phyloP scores from a whole-genome alignment of 2,888 invertebrate genomes.

The Campoplex capitator region DNA sequence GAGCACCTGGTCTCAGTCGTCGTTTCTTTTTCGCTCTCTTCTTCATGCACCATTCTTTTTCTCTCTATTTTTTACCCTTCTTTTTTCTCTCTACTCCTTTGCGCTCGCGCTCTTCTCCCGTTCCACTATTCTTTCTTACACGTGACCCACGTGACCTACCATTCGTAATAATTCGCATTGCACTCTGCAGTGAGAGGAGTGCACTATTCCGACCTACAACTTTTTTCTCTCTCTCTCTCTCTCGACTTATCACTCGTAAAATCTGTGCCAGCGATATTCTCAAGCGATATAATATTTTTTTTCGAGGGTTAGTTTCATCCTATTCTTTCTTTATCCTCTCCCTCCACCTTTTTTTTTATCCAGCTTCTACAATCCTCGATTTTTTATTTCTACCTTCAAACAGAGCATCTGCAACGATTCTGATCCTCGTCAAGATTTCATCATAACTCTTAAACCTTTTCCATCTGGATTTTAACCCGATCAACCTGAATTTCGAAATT shows the following conservation, averaged over 20 bases:
- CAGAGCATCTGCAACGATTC: conserved; percentile 54
- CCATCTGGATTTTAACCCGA: conserved; percentile 7
- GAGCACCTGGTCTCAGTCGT: conserved; percentile 64
- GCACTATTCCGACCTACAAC: conserved; percentile 48
- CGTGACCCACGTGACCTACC: conserved; percentile 42
- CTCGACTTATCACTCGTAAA: conserved; percentile 46
- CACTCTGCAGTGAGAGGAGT: conserved; percentile 59
- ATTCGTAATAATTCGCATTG: conserved; percentile 67
- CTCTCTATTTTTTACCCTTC: conserved; percentile 13
- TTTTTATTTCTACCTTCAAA: conserved; percentile 32
- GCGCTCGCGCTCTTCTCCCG: conserved; percentile 25
- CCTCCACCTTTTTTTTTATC: conserved; percentile 14
- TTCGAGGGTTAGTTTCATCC: conserved; percentile 52
- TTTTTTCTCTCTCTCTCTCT: conserved; percentile 32
- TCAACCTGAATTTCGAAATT: not conserved
- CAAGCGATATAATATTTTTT: conserved; percentile 64
- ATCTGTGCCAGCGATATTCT: conserved; percentile 65
- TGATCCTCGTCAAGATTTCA: conserved; percentile 54
- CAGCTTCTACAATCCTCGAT: not conserved
- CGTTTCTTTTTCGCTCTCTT: conserved; percentile 45
- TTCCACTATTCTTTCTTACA: conserved; percentile 37
- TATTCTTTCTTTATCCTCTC: conserved; percentile 48
- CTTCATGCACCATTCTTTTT: conserved; percentile 18
- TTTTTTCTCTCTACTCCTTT: conserved; percentile 27
- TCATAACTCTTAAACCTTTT: conserved; percentile 20